phyloP scores from a whole-genome alignment of 2,113 vertebrate species.

The Bothrops jararaca region DNA sequence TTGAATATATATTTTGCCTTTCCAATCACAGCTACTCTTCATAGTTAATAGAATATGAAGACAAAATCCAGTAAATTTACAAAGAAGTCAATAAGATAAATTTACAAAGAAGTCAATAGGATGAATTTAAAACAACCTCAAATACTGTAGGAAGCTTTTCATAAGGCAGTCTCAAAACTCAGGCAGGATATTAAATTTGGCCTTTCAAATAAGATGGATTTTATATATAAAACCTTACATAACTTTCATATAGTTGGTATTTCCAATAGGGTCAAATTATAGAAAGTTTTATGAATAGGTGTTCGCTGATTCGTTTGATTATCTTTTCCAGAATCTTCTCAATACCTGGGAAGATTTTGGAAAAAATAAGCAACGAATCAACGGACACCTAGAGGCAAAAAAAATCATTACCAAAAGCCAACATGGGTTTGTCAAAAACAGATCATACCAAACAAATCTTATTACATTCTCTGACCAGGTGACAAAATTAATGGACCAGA shows the following conservation, averaged over 20 bases:
- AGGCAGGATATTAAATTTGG: background rate
- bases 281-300: background rate
- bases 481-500: no score
- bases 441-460: no score
- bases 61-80: background rate
- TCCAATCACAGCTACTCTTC: background rate
- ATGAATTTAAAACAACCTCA: background rate
- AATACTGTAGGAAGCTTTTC: background rate
- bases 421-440: no score
- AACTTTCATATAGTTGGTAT: background rate
- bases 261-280: background rate
- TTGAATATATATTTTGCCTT: background rate
- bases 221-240: background rate
- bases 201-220: background rate
- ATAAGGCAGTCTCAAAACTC: background rate
- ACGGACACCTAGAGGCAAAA: no score
- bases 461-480: no score
- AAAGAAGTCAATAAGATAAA: background rate
- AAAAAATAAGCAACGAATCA: no score
- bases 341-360: no score
- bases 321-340: no score
- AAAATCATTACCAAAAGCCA: no score
- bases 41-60: background rate
- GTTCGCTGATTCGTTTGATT: no score
- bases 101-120: background rate